These are phyloP conservation scores for Eubucco bourcierii DNA, from an alignment of 2,113 vertebrate genomes.

Conservation along the genomic window DNA sequence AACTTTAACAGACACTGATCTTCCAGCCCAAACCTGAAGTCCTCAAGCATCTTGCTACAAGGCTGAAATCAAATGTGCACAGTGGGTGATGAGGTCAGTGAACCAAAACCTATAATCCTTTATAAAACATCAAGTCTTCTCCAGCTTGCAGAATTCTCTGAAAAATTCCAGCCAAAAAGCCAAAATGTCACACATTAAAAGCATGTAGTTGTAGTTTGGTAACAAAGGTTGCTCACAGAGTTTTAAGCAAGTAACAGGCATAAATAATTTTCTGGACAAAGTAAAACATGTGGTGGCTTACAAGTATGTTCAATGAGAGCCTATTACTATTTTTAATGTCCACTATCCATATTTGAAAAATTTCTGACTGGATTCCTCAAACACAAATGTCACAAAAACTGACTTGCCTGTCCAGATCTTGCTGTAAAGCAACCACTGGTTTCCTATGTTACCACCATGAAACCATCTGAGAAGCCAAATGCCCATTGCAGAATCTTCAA, in stretches of 20 bases:
- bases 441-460: background rate
- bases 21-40: background rate
- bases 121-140: background rate
- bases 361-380: background rate
- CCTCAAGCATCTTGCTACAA: background rate
- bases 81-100: background rate
- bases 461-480: background rate
- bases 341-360: background rate
- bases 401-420: background rate
- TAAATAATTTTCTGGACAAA: background rate
- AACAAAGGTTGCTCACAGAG: background rate
- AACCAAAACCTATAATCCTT: conserved; percentile 10
- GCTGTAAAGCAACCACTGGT: background rate
- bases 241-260: background rate
- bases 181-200: background rate
- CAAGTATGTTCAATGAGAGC: background rate
- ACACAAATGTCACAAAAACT: background rate
- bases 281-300: background rate
- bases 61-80: background rate
- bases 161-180: background rate
- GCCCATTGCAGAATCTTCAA: background rate
- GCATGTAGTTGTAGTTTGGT: background rate
- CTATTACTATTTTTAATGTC: background rate
- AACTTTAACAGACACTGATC: background rate
- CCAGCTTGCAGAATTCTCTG: background rate